Conservation (phyloP, 2,888 invertebrate genomes). For the Trachelus stipa region DNA sequence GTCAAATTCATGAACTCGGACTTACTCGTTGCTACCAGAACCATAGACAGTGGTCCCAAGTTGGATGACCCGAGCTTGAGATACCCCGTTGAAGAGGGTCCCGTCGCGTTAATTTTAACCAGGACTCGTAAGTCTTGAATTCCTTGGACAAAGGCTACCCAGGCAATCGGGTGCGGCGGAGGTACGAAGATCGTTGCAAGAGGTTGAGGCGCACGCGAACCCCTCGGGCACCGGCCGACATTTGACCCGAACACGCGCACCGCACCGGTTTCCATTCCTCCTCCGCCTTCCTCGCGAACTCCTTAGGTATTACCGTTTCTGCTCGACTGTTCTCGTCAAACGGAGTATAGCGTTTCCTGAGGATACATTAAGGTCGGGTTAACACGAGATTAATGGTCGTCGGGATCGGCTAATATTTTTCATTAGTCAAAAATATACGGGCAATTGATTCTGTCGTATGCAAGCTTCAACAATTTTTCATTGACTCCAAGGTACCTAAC, state of each 20-base stretch:
- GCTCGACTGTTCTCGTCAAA: constrained; percentile 26
- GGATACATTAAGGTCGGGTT: neutral
- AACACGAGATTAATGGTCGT: neutral
- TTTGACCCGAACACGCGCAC: constrained; percentile 62
- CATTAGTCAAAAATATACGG: neutral
- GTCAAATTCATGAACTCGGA: neutral
- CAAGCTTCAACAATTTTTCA: neutral
- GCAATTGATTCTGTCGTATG: neutral
- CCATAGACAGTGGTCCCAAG: neutral
- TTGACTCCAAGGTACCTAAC: neutral
- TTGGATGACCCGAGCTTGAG: neutral
- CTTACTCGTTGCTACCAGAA: neutral
- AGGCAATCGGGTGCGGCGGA: neutral
- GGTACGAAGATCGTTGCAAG: neutral
- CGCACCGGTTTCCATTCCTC: constrained; percentile 37
- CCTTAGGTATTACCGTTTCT: constrained; percentile 28
- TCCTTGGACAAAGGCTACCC: neutral
- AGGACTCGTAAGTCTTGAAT: neutral
- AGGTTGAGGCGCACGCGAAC: constrained; percentile 46
- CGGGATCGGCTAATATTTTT: neutral
- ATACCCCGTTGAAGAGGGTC: neutral
- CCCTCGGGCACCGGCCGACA: constrained; percentile 61
- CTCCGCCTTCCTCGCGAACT: constrained; percentile 23
- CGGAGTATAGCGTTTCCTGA: neutral
- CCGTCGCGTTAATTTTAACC: neutral